Evolutionary conservation across 2,113 vertebrate species (phyloP), one percentile per base, ranked within the genome.

Genomic region (Peromyscus californicus): DNA sequence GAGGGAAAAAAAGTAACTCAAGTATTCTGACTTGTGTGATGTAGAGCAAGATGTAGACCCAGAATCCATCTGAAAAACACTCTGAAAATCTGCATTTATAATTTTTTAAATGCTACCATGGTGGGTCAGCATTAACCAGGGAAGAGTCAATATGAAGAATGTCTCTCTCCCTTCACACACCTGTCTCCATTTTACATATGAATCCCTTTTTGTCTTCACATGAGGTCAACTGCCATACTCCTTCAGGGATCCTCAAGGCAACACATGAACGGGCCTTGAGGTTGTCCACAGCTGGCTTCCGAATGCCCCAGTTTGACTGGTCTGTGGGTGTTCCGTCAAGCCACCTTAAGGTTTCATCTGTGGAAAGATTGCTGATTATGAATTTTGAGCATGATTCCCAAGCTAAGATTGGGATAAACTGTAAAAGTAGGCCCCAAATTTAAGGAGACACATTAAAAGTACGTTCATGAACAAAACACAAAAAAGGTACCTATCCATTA

Each of bases 301-400:
- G 98, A 97, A 98, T 97, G 72, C 98, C 98, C 99, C 99, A 99
- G 98, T 99, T 99, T 75, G 99, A 99, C 96, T 99, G 99, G 76
- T 98, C 98, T 94, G 99, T 96, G 33, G 99, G 98, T 79, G 99
- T 99, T 19, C 99, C 99, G 91, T 99, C 99, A 92, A 99, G 97
- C 99, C 99, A 99, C 76, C 96, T 96, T 93, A 99, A 15, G 24
- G 99, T 99, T 39, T 98, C 98, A 97, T 99, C 99, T 99, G 95
- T 78, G 84, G 96, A 29, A 98, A 96, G 97, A 98, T 93, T 31
- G 7, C 83, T 31, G 57, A 85, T 42, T 16, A 88, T 29, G 89
- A 93, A 94, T 95, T 45, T 57, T 0, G 11, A 84, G 12, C n/a
- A 69, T 12, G 12, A 22, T 65, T 61, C 78, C 67, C 22, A 65